Conservation (phyloP, 2,888 invertebrate species). For the Clivina fossor region DNA sequence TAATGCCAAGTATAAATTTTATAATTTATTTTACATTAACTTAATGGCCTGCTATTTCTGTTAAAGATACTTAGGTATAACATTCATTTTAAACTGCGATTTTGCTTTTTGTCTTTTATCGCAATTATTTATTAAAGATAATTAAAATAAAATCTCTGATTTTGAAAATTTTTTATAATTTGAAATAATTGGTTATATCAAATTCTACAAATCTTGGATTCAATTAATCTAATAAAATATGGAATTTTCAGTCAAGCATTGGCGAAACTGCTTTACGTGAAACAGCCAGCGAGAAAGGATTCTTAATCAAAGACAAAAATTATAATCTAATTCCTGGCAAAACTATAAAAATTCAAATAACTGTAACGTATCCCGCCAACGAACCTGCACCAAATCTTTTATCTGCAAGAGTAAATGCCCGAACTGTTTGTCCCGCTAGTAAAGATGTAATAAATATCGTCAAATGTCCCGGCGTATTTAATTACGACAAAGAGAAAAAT, state of each 20-base stretch:
- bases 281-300: slow-evolving; percentile 57
- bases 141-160: too few relatives aligned
- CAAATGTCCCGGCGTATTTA: slow-evolving; percentile 37
- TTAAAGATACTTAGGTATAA: too few relatives aligned
- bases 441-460: slow-evolving; percentile 45
- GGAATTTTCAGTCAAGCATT: slow-evolving; percentile 56
- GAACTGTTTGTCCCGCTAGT: slow-evolving; percentile 58
- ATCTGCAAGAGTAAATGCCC: slow-evolving; percentile 57
- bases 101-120: too few relatives aligned
- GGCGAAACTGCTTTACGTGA: slow-evolving; percentile 58
- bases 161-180: too few relatives aligned
- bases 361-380: slow-evolving; percentile 56
- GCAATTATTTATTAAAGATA: too few relatives aligned
- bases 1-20: too few relatives aligned
- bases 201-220: too few relatives aligned
- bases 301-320: slow-evolving; percentile 58
- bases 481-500: slow-evolving; percentile 49
- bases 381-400: slow-evolving; percentile 54
- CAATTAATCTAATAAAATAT: neutral
- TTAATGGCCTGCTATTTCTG: too few relatives aligned
- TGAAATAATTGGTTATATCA: too few relatives aligned
- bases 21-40: neutral
- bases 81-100: too few relatives aligned
- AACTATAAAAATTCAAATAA: slow-evolving; percentile 56
- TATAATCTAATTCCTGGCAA: slow-evolving; percentile 58